Conservation (phyloP, 2,888 invertebrate species). For the Coremacera marginata region DNA sequence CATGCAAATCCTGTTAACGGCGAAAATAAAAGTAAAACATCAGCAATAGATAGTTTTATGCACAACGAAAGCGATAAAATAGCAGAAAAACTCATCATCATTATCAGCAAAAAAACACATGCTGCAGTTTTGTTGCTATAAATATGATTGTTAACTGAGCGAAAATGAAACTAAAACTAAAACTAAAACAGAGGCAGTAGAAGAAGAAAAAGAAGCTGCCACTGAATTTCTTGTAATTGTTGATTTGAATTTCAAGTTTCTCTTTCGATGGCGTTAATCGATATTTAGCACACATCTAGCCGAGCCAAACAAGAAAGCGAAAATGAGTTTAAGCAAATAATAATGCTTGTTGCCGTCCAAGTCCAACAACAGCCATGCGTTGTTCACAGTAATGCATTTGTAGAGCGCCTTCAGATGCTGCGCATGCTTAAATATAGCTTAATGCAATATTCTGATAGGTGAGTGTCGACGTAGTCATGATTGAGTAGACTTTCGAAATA, state of each 20-base stretch:
- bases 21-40: background rate
- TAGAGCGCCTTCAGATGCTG: background rate
- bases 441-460: background rate
- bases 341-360: background rate
- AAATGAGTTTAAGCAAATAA: background rate
- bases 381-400: background rate
- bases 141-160: too few relatives aligned
- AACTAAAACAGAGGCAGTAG: background rate
- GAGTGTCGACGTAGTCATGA: background rate
- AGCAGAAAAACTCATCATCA: conserved; percentile 4
- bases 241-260: conserved; percentile 20
- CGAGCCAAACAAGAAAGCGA: background rate
- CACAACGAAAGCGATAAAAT: background rate
- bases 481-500: background rate
- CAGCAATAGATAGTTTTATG: background rate
- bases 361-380: background rate
- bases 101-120: background rate
- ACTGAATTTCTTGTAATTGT: too few relatives aligned
- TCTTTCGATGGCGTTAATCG: conserved; percentile 25
- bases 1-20: background rate
- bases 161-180: conserved; percentile 7
- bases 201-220: background rate
- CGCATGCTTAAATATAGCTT: conserved; percentile 5
- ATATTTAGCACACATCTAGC: conserved; percentile 26
- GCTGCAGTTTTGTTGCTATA: background rate